Conservation (phyloP, 2,113 vertebrate genomes). For the Nothobranchius furzeri region DNA sequence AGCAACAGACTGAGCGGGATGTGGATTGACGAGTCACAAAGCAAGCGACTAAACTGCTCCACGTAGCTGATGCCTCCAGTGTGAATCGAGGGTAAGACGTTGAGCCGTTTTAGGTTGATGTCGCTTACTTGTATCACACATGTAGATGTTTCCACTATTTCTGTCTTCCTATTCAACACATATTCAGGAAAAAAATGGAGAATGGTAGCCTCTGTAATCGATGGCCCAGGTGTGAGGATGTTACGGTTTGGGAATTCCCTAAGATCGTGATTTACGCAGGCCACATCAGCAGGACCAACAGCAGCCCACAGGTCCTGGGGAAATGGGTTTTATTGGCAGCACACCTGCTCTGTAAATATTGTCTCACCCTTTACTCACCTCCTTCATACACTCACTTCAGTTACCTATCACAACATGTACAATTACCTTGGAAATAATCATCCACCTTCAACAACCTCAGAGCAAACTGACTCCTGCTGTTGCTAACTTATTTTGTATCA, state of each 20-base stretch:
- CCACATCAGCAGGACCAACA: conserved; percentile 28
- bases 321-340: conserved; percentile 46
- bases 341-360: conserved; percentile 52
- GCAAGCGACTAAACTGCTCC: too few species aligned
- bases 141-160: neutral
- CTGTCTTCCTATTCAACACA: conserved; percentile 13
- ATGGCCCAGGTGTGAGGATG: conserved; percentile 64
- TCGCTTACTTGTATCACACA: neutral
- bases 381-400: neutral
- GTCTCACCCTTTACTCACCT: conserved; percentile 11
- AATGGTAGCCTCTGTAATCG: conserved; percentile 34
- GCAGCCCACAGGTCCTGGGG: conserved; percentile 33
- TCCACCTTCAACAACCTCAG: neutral
- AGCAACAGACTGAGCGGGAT: too few species aligned
- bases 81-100: too few species aligned
- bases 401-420: neutral
- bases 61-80: too few species aligned
- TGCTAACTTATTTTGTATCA: conserved; percentile 12
- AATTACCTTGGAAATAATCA: neutral
- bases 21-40: too few species aligned
- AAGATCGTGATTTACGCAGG: conserved; percentile 33
- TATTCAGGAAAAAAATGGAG: conserved; percentile 2
- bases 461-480: too few species aligned
- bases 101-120: too few species aligned
- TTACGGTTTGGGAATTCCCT: conserved; percentile 57